Percentiles rank a stretch among this genome's conserved stretches.
phyloP scores from a whole-genome alignment of 2,113 vertebrate genomes.

The Mesocricetus auratus region DNA sequence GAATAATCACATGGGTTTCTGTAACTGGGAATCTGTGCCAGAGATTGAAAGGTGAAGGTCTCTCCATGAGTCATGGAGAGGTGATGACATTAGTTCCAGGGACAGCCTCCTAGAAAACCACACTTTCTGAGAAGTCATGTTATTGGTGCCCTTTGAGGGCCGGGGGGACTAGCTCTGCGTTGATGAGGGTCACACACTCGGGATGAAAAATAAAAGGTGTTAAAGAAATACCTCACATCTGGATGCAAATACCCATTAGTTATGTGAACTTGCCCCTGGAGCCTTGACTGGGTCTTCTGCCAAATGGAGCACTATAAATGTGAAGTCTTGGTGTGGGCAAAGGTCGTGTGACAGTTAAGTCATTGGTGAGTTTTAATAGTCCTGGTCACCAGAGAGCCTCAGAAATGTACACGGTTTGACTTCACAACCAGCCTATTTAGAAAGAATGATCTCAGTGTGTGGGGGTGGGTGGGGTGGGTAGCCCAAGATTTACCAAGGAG shows the following conservation, averaged over 20 bases:
- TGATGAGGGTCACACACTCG: accelerated
- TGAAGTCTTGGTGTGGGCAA: neutral
- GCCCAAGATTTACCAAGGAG: neutral
- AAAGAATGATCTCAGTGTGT: neutral
- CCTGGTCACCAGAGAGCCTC: neutral
- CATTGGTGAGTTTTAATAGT: neutral
- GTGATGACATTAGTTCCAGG: neutral
- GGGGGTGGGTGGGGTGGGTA: neutral
- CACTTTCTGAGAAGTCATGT: neutral
- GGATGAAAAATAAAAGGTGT: neutral
- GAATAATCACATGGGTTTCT: neutral
- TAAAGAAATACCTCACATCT: neutral
- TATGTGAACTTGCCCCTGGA: neutral
- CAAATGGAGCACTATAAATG: neutral
- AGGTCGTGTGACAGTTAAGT: neutral
- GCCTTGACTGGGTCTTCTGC: neutral
- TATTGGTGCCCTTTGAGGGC: neutral
- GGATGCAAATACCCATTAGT: neutral
- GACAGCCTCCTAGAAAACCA: neutral
- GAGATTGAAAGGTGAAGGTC: neutral
- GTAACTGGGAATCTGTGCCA: neutral
- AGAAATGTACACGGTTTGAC: neutral
- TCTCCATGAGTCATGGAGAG: neutral
- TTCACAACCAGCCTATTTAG: neutral
- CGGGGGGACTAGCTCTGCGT: neutral